Base-by-base conservation (phyloP, 2,113 vertebrate species). In the Rostratula benghalensis region DNA sequence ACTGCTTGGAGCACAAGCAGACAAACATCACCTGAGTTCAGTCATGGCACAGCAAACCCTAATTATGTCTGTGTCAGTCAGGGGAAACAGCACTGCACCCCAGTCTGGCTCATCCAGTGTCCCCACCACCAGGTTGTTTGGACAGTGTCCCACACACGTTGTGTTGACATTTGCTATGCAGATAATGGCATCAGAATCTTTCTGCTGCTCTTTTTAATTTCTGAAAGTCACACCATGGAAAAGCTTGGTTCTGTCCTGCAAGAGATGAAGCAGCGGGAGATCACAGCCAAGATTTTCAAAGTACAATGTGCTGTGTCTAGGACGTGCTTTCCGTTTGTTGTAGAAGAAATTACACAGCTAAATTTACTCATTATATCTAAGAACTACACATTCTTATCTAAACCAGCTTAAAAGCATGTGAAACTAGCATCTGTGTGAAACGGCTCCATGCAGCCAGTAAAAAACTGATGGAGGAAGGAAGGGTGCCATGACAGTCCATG, bases 61-160 rank as follows among this genome's bases (percentile, higher is more conserved):
- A 5, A n/a, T 31, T 24, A 11, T 10, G 20, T 25, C 64, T 17
- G 2, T 48, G 18, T 39, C 54, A 84, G 28, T 68, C 43, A 45
- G 7, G 12, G 73, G 23, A 33, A 79, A 30, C 14, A 43, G 28
- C 64, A 60, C n/a, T 10, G 51, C 41, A 59, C 30, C 24, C 54
- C 3, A 0, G 13, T 45, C n/a, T 54, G n/a, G 50, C 50, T 51
- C 37, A 33, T 20, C 31, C 43, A 46, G n/a, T 5, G 3, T 27
- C 13, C 11, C 64, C 53, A 39, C 10, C 24, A 9, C 19, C 0
- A 0, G 14, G 23, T 10, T 19, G 20, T 30, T 48, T 31, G 73
- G 28, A 71, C 31, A 45, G 48, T 21, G 43, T 14, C 63, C 33
- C 37, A 63, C 23, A 43, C 4, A 25, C 5, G 15, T 33, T 27